Evolutionary conservation across 2,888 invertebrate genomes (phyloP).

Genomic region (Cactoblastis cactorum): DNA sequence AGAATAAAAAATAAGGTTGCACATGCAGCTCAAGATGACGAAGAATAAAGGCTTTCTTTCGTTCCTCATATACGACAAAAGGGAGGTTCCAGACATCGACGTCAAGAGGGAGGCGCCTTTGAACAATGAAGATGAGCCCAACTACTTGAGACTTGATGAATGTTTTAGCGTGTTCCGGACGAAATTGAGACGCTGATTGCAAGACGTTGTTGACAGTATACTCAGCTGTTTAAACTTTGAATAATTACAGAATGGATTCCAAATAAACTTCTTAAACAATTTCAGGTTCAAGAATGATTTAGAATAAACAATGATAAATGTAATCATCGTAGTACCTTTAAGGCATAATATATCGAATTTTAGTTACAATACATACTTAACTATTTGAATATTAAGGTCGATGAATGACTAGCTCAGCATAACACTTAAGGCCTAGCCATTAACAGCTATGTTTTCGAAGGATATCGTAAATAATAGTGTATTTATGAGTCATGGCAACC

Average conservation of each 20-base stretch:
- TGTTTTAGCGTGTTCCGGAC: conserved; percentile 36
- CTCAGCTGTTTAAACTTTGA: background rate
- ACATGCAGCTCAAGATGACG: conserved; percentile 29
- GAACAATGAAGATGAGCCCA: conserved; percentile 48
- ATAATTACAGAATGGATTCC: background rate
- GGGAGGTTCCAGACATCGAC: conserved; percentile 51
- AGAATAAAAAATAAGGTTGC: conserved; percentile 32
- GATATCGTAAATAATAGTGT: conserved; percentile 44
- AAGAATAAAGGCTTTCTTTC: conserved; percentile 42
- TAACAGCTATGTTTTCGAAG: conserved; percentile 43
- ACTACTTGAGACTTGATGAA: conserved; percentile 52
- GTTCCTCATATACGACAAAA: conserved; percentile 39
- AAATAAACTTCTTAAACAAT: background rate
- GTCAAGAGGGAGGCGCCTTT: conserved; percentile 43
- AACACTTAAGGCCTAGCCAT: conserved; percentile 14
- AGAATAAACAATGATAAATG: too few species aligned
- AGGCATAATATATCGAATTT: too few species aligned
- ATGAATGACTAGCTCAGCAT: conserved; percentile 16
- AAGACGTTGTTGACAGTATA: conserved; percentile 10
- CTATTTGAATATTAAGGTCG: background rate
- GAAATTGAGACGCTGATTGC: conserved; percentile 18
- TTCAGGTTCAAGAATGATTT: too few species aligned
- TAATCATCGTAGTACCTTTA: too few species aligned
- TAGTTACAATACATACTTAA: too few species aligned
- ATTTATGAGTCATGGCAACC: conserved; percentile 48